These are phyloP conservation scores for Zygaena filipendulae DNA, from an alignment of 2,888 invertebrate genomes.

Conservation along the genomic window DNA sequence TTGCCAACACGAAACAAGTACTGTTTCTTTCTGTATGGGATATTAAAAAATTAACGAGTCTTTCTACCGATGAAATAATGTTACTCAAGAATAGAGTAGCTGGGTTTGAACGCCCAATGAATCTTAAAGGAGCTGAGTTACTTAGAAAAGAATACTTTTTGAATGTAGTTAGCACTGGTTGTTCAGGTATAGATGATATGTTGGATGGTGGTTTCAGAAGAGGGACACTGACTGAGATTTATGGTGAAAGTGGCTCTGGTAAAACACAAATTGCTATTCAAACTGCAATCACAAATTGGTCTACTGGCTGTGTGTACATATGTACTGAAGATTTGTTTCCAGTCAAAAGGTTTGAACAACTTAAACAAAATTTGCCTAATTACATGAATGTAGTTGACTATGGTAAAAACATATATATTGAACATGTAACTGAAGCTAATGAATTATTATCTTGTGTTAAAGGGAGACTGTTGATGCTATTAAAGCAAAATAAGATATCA, in stretches of 20 bases:
- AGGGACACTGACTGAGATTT: constrained; percentile 79
- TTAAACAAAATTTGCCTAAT: constrained; percentile 25
- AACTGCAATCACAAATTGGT: constrained; percentile 73
- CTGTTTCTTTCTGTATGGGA: constrained; percentile 38
- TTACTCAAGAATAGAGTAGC: constrained; percentile 36
- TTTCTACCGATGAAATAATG: constrained; percentile 34
- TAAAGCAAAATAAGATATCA: constrained; percentile 29
- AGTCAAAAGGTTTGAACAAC: constrained; percentile 47
- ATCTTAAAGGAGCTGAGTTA: no score
- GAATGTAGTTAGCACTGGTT: no score
- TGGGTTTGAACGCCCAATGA: constrained; percentile 25
- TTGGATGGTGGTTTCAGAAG: constrained; percentile 75
- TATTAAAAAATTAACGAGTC: constrained; percentile 42
- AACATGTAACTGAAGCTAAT: constrained; percentile 46
- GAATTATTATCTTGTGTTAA: constrained; percentile 45
- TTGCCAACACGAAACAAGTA: constrained; percentile 39
- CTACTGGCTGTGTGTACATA: constrained; percentile 72
- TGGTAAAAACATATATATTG: constrained; percentile 46
- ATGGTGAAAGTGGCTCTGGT: constrained; percentile 83
- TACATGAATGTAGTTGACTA: constrained; percentile 23
- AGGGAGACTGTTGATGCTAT: constrained; percentile 40
- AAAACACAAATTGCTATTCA: constrained; percentile 86
- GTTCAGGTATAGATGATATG: constrained; percentile 66
- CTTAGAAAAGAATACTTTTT: no score
- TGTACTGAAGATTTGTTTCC: constrained; percentile 80